Base-by-base conservation (phyloP, 2,888 invertebrate species). In the Augochlorella aurata region DNA sequence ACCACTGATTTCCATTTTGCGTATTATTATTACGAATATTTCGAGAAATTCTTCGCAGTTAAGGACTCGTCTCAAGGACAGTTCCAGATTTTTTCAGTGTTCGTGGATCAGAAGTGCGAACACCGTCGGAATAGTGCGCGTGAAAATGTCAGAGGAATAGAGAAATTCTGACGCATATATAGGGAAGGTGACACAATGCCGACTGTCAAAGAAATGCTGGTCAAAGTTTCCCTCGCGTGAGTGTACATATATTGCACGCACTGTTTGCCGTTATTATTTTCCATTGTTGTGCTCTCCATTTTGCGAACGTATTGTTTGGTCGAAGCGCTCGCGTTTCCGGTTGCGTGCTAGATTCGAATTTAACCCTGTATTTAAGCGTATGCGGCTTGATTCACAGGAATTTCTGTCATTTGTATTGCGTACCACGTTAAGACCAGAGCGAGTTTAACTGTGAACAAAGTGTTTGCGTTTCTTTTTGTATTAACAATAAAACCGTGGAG, bases 301-400 rank as follows among this genome's bases (percentile, higher is more conserved):
- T 86, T 77, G 50, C 72, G 74, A 70, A 71, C 78, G 70, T 73
- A 86, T 87, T 88, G 88, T 89, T 81, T 73, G 78, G 70, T 63
- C 72, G 74, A 71, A 85, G 50, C 73, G 66, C 66, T 84, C 74
- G 79, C 52, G 73, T 65, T 89, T 89, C 89, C 88, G 79, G 85
- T 89, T 87, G 85, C 89, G 85, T 88, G 89, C 63, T 58, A 75
- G 77, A 77, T 82, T 75, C 71, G 77, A 82, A 69, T 74, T 76
- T 83, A 79, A 81, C 75, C 61, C 80, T 82, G 79, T 54, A 81
- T 82, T 85, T 84, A 82, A 77, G 74, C 75, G 73, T 79, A 79
- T 73, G 75, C 77, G 58, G 65, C 68, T 74, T 66, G 77, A 68
- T 72, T 79, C 77, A 65, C 71, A 61, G 82, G 79, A 88, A 85